A percentile compares a stretch with the other conserved stretches of the same genome.
Evolutionary conservation across 1,140 invertebrate genomes (phyloP).

Genomic region (Mycetomoellerius zeteki): DNA sequence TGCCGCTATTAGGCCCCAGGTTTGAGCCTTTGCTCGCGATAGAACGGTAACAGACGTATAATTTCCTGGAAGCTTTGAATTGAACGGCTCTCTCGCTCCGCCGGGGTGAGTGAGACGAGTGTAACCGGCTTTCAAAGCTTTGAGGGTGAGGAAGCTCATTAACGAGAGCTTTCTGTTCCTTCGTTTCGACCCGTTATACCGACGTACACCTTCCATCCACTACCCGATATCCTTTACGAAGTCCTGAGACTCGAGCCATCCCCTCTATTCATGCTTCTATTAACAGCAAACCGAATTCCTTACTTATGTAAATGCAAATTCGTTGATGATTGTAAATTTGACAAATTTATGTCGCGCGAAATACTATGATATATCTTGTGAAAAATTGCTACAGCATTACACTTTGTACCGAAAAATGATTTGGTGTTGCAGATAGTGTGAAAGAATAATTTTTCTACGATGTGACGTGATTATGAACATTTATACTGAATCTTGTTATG

Average conservation of each 20-base stretch:
- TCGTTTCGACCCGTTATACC: constrained; percentile 67
- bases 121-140: constrained; percentile 84
- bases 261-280: constrained; percentile 28
- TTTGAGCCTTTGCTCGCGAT: constrained; percentile 76
- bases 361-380: neutral
- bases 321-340: constrained; percentile 72
- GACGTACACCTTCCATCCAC: constrained; percentile 67
- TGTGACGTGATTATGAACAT: neutral
- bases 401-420: neutral
- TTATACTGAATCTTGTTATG: neutral
- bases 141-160: constrained; percentile 87
- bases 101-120: constrained; percentile 78
- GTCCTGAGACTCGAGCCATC: constrained; percentile 53
- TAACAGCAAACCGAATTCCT: constrained; percentile 73
- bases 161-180: constrained; percentile 85
- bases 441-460: neutral
- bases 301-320: constrained; percentile 81
- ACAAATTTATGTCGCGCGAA: constrained; percentile 38
- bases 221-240: constrained; percentile 71
- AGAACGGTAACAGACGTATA: constrained; percentile 85
- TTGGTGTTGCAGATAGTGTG: no score
- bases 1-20: constrained; percentile 80
- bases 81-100: constrained; percentile 79
- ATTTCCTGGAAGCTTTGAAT: constrained; percentile 85
- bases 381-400: neutral